Base-by-base conservation (phyloP, 2,888 invertebrate species). In the Gerosis bhagava region DNA sequence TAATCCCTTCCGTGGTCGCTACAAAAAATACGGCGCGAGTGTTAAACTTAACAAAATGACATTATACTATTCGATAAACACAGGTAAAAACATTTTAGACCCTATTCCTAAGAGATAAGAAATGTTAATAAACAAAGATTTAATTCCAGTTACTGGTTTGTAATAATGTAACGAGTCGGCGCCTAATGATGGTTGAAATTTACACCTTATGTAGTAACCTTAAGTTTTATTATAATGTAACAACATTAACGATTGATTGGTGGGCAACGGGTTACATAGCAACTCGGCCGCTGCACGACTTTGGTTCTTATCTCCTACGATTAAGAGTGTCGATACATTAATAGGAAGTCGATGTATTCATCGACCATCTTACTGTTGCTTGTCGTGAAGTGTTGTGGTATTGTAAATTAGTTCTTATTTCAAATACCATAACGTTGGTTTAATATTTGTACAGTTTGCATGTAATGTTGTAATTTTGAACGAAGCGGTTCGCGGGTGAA, bases 1-100 rank as follows among this genome's bases (percentile, higher is more conserved):
- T 81, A 84, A 83, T 83, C 83, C 78, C 81, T 82, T 81, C 78
- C 81, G 77, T 72, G 75, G 80, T 81, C 82, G 80, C 70, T 69
- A 62, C 73, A 65, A 66, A 77, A 67, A 83, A 83, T 77, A 80
- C 72, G 68, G 56, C 65, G 64, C 65, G 63, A 68, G 59, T 51
- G 54, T 44, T 45, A 40, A 45, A 45, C 31, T 29, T 45, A 29
- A 45, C 44, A 22, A 45, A 11, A 13, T 22, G 11, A 3, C 10
- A 22, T 37, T 35, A n/a, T 45, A 25, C 39, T 6, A 5, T 7
- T 13, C 6, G 5, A n/a, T 3, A 12, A 21, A 19, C 10, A 25
- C n/a, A 8, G 6, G 11, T 6, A 12, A 32, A 8, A 31, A n/a
- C 8, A 34, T 19, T 5, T n/a, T 21, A 10, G 5, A 26, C 34